Percentiles rank a stretch among this genome's conserved stretches.
Conservation (phyloP, 2,888 invertebrate genomes). For the Drosophila mettleri region DNA sequence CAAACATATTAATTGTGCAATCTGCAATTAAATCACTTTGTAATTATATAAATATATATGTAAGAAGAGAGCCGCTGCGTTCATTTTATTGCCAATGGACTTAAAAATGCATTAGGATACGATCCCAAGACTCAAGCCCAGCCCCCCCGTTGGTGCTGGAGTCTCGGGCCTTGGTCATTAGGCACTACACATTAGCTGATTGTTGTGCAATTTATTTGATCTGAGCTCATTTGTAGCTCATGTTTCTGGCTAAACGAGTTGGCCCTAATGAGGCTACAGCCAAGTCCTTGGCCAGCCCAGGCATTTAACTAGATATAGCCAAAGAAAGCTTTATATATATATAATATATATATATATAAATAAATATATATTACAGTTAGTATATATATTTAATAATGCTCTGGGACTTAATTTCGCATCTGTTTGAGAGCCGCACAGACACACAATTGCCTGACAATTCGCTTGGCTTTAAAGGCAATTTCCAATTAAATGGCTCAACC, state of each 20-base stretch:
- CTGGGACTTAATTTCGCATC: conserved; percentile 21
- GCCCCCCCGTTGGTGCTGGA: not conserved
- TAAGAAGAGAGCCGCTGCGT: conserved; percentile 27
- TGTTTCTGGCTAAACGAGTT: conserved; percentile 33
- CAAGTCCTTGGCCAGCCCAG: conserved; percentile 31
- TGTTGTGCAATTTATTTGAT: conserved; percentile 75
- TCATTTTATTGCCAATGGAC: conserved; percentile 31
- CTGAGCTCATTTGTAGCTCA: conserved; percentile 61
- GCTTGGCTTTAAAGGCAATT: conserved; percentile 54
- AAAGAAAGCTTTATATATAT: not conserved
- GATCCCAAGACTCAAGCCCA: too few relatives aligned
- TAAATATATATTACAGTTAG: not conserved
- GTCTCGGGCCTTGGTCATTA: conserved; percentile 56
- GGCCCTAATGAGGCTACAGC: conserved; percentile 60
- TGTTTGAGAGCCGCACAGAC: conserved; percentile 5
- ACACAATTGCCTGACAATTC: conserved; percentile 55
- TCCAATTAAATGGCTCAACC: conserved; percentile 46
- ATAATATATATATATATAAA: not conserved
- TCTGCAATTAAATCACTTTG: conserved; percentile 70
- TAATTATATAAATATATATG: conserved; percentile 43
- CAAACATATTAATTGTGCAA: conserved; percentile 61
- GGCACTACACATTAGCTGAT: conserved; percentile 77
- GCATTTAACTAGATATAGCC: conserved; percentile 2
- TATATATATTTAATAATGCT: conserved; percentile 42
- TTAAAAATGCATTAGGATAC: conserved; percentile 71